Evolutionary conservation across 2,113 vertebrate genomes (phyloP), one percentile per base, ranked within the genome.

Genomic region (Carlito syrichta): DNA sequence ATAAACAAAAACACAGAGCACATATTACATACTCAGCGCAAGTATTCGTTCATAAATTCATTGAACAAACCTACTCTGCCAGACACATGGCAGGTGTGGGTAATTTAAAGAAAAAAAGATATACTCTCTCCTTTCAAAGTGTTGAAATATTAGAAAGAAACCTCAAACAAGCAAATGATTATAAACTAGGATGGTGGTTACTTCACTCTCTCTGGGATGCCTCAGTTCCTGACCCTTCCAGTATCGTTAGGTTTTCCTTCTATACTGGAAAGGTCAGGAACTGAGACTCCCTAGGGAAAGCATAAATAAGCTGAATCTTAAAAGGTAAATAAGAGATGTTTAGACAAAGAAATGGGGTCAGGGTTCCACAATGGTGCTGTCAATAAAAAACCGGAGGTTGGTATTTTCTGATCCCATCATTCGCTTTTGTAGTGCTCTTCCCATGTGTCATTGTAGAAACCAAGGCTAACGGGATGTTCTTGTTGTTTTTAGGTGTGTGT

Each of bases 401-500:
- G n/a, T n/a, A n/a, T 43, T 62, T 95, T 63, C 60, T n/a, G 25
- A 40, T 27, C 27, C 6, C 38, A 8, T 11, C 83, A 0, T 32
- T 63, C 11, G 48, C 38, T 69, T 40, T 52, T 2, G 20, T 17
- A 14, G 12, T 2, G 5, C 10, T 50, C 25, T 16, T 60, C 20
- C 7, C 30, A 0, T 2, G 35, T 7, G 30, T 30, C 20, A 2
- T 10, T n/a, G 81, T 17, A 20, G 32, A 60, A 69, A 27, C 2
- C 23, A 40, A 11, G 48, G 19, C 25, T 73, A 19, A 23, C 2
- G 1, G 45, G 17, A 2, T 12, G 7, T 56, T 52, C 63, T 50
- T 83, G n/a, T 87, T 78, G 56, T 12, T 96, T 97, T 1, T 97
- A 99, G 99, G 99, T 0, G 99, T 99, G 78, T 99, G 99, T 45